A percentile compares a stretch with the other conserved stretches of the same genome.
phyloP scores from a whole-genome alignment of 2,113 vertebrate genomes.

The Poecile atricapillus region DNA sequence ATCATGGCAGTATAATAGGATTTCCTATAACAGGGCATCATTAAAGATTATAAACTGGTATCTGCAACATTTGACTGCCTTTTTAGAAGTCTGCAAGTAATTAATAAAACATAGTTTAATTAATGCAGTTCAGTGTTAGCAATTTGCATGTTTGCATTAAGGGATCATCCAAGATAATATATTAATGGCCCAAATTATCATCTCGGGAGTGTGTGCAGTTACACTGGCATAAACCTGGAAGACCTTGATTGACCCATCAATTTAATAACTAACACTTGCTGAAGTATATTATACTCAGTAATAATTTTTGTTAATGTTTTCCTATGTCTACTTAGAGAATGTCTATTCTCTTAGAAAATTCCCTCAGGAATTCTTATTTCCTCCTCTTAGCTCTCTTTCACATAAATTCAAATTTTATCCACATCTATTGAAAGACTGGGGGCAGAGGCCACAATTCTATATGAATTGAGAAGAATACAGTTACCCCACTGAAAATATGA shows the following conservation, averaged over 20 bases:
- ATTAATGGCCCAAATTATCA: conserved; percentile 22
- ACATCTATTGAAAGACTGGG: neutral
- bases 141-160: conserved; percentile 6
- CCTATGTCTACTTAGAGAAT: neutral
- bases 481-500: neutral
- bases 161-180: neutral
- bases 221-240: conserved; percentile 3
- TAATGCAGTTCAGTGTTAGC: neutral
- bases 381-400: neutral
- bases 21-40: neutral
- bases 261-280: conserved; percentile 15
- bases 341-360: neutral
- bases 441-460: neutral
- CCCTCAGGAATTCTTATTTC: neutral
- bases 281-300: neutral
- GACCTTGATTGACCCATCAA: conserved; percentile 14
- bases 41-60: conserved; percentile 10
- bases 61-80: neutral
- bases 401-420: neutral
- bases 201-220: neutral
- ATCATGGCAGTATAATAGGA: neutral
- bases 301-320: conserved; percentile 25
- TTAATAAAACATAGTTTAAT: conserved; percentile 38
- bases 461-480: neutral
- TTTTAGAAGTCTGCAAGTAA: conserved; percentile 17